Conservation (phyloP, 1,140 invertebrate species). For the Pristionchus pacificus region DNA sequence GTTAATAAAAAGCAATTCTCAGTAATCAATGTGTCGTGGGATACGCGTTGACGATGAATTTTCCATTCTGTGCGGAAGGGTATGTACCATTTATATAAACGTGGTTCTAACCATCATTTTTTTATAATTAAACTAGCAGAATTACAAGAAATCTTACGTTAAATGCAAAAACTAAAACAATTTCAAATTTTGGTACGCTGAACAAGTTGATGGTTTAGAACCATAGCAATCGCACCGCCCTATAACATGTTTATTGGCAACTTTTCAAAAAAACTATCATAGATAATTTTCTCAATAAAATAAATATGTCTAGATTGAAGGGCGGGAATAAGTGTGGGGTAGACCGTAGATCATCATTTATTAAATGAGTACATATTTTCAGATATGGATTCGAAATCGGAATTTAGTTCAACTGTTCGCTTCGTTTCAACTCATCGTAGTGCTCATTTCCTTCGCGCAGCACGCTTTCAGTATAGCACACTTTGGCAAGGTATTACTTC, state of each 20-base stretch:
- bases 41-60: constrained; percentile 33
- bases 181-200: neutral
- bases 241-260: neutral
- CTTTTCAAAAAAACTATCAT: too few relatives aligned
- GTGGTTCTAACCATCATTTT: too few relatives aligned
- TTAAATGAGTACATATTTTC: too few relatives aligned
- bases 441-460: constrained; percentile 31
- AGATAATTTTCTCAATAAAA: too few relatives aligned
- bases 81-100: too few relatives aligned
- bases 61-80: constrained; percentile 23
- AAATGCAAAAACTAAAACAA: neutral
- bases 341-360: too few relatives aligned
- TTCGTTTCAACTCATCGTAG: constrained; percentile 28
- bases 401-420: constrained; percentile 22
- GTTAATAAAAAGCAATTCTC: neutral
- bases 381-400: constrained; percentile 23
- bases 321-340: too few relatives aligned
- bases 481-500: constrained; percentile 20
- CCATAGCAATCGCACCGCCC: neutral
- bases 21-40: constrained; percentile 29
- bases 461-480: constrained; percentile 27
- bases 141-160: neutral
- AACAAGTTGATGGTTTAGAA: neutral
- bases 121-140: too few relatives aligned
- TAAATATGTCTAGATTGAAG: too few relatives aligned